Evolutionary conservation across 2,888 invertebrate genomes (phyloP).

Genomic region (Drosophila buzzatii): DNA sequence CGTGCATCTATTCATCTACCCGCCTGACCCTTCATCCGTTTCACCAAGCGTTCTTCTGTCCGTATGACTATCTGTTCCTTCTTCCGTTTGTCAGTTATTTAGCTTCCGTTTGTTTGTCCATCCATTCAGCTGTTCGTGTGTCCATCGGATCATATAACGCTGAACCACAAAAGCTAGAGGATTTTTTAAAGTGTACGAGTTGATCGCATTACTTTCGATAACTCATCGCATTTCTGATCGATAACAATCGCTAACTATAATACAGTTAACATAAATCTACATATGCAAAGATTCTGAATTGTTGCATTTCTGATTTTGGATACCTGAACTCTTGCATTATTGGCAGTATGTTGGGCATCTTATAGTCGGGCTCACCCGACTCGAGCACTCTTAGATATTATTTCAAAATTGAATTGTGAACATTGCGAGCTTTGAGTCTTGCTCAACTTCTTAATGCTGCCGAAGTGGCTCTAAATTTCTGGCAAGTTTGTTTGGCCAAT

Average conservation of each 20-base stretch:
- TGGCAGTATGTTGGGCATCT: background rate
- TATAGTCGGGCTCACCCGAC: background rate
- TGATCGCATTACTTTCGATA: too few relatives aligned
- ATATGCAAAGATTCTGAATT: too few relatives aligned
- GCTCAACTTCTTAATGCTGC: constrained; percentile 3
- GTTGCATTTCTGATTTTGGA: too few relatives aligned
- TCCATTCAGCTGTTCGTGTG: background rate
- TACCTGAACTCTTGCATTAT: too few relatives aligned
- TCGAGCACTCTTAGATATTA: background rate
- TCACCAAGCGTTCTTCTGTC: background rate
- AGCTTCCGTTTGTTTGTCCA: background rate
- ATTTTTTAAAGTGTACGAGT: too few relatives aligned
- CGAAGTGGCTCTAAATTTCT: background rate
- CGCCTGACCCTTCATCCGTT: background rate
- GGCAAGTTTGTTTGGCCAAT: background rate
- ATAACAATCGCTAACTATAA: too few relatives aligned
- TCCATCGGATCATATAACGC: background rate
- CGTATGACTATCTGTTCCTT: background rate
- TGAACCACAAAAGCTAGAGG: too few relatives aligned
- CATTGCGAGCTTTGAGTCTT: background rate
- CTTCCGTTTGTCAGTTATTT: background rate
- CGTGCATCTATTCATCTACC: background rate
- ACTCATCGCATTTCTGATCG: too few relatives aligned
- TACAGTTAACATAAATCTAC: too few relatives aligned
- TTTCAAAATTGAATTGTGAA: background rate